These are phyloP conservation scores for Euclidia mi DNA, from an alignment of 2,888 invertebrate species.

Conservation along the genomic window DNA sequence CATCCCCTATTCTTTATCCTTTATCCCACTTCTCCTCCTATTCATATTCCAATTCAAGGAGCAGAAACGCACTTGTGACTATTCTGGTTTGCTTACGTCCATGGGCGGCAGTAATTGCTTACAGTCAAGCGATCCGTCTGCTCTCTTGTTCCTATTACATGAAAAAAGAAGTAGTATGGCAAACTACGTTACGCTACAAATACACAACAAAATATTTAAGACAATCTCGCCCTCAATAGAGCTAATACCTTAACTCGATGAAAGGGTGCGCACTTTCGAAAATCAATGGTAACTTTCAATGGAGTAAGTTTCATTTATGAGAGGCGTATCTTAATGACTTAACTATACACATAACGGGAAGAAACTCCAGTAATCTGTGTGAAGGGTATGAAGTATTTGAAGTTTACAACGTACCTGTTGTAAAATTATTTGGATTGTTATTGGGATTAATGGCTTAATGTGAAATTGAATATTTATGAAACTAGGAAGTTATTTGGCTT, in stretches of 20 bases:
- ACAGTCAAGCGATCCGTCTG: no score
- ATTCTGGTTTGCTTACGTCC: no score
- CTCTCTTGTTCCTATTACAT: no score
- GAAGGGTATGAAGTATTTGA: slow-evolving; percentile 9
- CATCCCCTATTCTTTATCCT: no score
- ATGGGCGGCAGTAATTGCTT: no score
- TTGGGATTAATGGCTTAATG: background rate
- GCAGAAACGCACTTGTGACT: no score
- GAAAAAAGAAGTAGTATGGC: no score
- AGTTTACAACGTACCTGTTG: slow-evolving; percentile 9
- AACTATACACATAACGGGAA: slow-evolving; percentile 38
- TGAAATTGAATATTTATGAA: background rate
- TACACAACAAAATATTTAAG: background rate
- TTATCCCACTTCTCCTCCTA: no score
- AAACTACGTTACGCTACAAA: no score
- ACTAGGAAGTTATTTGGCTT: no score
- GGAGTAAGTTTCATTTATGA: slow-evolving; percentile 41
- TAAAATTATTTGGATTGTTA: slow-evolving; percentile 14
- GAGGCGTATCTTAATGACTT: slow-evolving; percentile 38
- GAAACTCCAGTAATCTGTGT: slow-evolving; percentile 36
- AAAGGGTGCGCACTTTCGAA: slow-evolving; percentile 26
- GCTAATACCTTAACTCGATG: slow-evolving; percentile 35
- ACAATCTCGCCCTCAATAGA: slow-evolving; percentile 27
- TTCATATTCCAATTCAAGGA: no score
- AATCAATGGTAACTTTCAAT: slow-evolving; percentile 51